Evolutionary conservation across 92 coral and sea anemone species (phyloP), one percentile per base, ranked within the genome.

Genomic region (Parazoanthus swiftii): DNA sequence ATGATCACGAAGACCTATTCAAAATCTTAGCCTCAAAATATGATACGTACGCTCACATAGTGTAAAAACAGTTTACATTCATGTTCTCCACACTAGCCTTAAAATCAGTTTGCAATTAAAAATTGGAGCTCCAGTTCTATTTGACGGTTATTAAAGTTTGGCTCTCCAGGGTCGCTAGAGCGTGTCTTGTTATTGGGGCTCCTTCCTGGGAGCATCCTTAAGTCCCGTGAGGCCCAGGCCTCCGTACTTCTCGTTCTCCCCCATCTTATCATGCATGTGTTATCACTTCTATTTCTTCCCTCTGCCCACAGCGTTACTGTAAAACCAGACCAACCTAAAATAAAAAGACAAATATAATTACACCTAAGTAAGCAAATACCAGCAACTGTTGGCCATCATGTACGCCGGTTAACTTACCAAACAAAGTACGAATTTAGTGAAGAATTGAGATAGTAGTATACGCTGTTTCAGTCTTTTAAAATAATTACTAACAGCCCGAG

Each of bases 321-420:
- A 89, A 79, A 42, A 89, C 91, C 79, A 89, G 81, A 56, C 91
- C 91, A 84, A 89, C 91, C 91, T 89, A 66, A 59, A 84, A 58
- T n/a, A 76, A 86, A 56, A 26, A 5, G 38, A 6, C 1, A 25
- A 6, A 48, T 48, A 56, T 18, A 36, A 65, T 18, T 5, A 29
- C 33, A 29, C 33, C 33, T 29, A 29, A 29, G 33, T 29, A 29
- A 29, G 33, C 33, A 29, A 29, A 29, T 29, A 29, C 33, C 33
- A 29, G 33, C 33, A 29, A 29, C 33, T 29, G 33, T 29, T 29
- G 33, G 33, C 33, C 33, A 29, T 29, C 33, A 29, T 29, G 33
- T 29, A 29, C 33, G 33, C 33, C 33, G 33, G 33, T 29, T 29
- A 29, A 29, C 33, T 29, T 29, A 29, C 33, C 0, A 29, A 29